Evolutionary conservation across 2,888 invertebrate genomes (phyloP), one percentile per base, ranked within the genome.

Genomic region (Adelognathus sp.): DNA sequence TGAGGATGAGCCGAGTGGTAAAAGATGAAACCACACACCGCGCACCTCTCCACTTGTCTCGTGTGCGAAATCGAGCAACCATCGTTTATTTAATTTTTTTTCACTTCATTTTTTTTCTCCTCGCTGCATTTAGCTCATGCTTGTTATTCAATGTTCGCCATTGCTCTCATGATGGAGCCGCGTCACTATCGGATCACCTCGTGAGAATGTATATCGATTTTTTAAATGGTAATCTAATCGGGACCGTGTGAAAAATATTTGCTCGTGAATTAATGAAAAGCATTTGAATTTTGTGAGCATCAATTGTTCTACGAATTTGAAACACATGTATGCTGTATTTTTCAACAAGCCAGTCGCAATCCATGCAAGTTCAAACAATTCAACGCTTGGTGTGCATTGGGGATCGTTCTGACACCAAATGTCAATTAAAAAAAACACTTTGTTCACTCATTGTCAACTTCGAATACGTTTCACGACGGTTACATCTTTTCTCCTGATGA

Each of bases 31-130:
- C 56, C 73, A 46, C 54, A 56, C 60, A 72, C 36, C 67, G 56
- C 64, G 58, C 24, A 1, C 4, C 50, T 31, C 24, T 50, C 29
- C 7, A 66, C 60, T 66, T 44, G 33, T 60, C 71, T 46, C 67
- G 29, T 61, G 33, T 54, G 31, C 66, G 46, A 67, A 73, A 63
- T 77, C 39, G 46, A 67, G 46, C 54, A 18, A 71, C 61, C 61
- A 39, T 7, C 18, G 33, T 27, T 52, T 18, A 41, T 58, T 61
- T 52, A 31, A 33, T 39, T 39, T 2, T 27, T 33, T 29, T 14
- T n/a, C 50, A 36, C 1, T 52, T 27, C 11, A 29, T 33, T 54
- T 54, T 50, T 54, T 67, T 33, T 36, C 52, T 52, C 27, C 5
- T 11, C 50, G 6, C 16, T 16, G 18, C n/a, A n/a, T 50, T 41